Conservation (phyloP, 1,140 invertebrate genomes). For the Cydia pomonella region DNA sequence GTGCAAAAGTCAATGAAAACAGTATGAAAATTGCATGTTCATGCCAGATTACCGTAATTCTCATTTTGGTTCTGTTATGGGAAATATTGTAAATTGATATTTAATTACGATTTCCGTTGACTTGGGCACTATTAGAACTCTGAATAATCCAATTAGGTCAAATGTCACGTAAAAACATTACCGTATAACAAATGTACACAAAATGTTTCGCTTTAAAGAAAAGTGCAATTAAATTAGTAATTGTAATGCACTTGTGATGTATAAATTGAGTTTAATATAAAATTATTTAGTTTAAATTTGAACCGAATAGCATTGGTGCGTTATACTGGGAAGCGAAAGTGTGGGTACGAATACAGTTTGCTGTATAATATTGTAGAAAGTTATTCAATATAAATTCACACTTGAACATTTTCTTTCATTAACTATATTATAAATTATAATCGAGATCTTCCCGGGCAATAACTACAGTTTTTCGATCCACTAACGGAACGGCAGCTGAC, state of each 20-base stretch:
- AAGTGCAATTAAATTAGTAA: slow-evolving; percentile 49
- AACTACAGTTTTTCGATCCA: no score
- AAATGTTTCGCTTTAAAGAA: slow-evolving; percentile 39
- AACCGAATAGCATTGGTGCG: slow-evolving; percentile 26
- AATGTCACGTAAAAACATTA: slow-evolving; percentile 11
- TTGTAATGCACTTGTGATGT: slow-evolving; percentile 44
- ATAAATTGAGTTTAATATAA: slow-evolving; percentile 39
- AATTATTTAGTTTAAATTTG: slow-evolving; percentile 25
- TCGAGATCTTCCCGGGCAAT: no score
- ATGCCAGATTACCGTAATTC: background rate
- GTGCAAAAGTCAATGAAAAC: no score
- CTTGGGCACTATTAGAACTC: background rate
- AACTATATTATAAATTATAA: no score
- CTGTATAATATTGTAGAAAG: slow-evolving; percentile 76
- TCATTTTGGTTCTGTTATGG: background rate
- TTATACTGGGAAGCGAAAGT: slow-evolving; percentile 38
- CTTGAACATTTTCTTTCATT: slow-evolving; percentile 50
- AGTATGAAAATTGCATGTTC: no score
- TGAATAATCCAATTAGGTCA: background rate
- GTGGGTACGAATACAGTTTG: slow-evolving; percentile 59
- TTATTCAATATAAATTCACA: slow-evolving; percentile 77
- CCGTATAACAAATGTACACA: slow-evolving; percentile 31
- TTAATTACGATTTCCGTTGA: background rate
- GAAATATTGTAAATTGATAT: background rate
- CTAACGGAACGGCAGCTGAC: no score